These are phyloP conservation scores for Hesperia comma DNA, from an alignment of 2,888 invertebrate species.

Conservation along the genomic window DNA sequence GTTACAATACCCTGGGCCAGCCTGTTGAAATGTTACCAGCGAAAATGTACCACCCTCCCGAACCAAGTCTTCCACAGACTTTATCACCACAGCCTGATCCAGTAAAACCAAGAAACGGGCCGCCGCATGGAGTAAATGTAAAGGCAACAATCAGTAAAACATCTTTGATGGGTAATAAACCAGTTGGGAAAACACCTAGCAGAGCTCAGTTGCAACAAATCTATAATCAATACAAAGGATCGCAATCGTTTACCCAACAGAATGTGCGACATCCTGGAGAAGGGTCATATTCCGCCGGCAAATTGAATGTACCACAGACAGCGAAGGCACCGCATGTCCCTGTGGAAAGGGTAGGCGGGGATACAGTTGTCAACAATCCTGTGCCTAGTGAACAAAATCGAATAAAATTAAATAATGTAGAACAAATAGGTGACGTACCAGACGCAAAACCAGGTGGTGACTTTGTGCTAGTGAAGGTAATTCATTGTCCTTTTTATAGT, in stretches of 20 bases:
- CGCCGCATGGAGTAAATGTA: slow-evolving; percentile 56
- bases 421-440: slow-evolving; percentile 59
- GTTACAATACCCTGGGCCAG: slow-evolving; percentile 74
- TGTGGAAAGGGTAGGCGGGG: slow-evolving; percentile 68
- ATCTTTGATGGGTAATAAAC: slow-evolving; percentile 58
- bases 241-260: slow-evolving; percentile 70
- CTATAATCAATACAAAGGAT: slow-evolving; percentile 73
- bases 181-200: slow-evolving; percentile 59
- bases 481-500: slow-evolving; percentile 21
- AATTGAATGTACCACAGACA: slow-evolving; percentile 50
- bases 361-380: slow-evolving; percentile 58
- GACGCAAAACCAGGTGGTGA: slow-evolving; percentile 46
- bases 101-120: slow-evolving; percentile 45
- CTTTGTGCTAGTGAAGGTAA: slow-evolving; percentile 48
- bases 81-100: slow-evolving; percentile 59
- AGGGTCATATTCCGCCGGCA: slow-evolving; percentile 60
- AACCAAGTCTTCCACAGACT: slow-evolving; percentile 62
- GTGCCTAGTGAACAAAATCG: slow-evolving; percentile 41
- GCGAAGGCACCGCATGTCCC: slow-evolving; percentile 48
- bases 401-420: slow-evolving; percentile 44
- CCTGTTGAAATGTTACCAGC: slow-evolving; percentile 67
- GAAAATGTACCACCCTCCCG: slow-evolving; percentile 51
- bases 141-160: slow-evolving; percentile 74
- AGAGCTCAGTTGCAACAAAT: slow-evolving; percentile 69
- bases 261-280: slow-evolving; percentile 53